Base-by-base conservation (phyloP, 2,797 vertebrate species). In the Rachycentron canadum region DNA sequence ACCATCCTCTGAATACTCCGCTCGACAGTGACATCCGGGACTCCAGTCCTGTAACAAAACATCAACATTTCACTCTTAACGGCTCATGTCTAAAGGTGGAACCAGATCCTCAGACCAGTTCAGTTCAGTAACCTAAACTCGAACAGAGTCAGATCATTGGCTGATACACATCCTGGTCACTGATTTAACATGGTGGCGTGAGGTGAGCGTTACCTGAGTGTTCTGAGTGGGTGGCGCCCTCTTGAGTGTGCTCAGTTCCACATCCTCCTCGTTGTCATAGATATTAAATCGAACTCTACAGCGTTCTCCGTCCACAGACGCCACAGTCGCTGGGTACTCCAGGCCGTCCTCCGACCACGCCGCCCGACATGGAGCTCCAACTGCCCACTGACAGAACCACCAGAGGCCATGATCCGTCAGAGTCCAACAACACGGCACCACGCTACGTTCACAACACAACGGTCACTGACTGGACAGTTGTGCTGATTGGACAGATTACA, bases 1-100 rank as follows among this genome's bases (percentile, higher is more conserved):
- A 2, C 93, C 80, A 13, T 95, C 93, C 34, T 73, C 86, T 0
- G 91, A 89, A 70, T 87, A 94, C 30, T 86, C 77, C 0, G 91
- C 91, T 25, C 90, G 82, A 70, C 93, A 94, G 1, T 6, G 84
- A 38, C 89, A 86, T 1, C 93, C 93, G 1, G 89, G 60, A 36
- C 40, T 82, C 93, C 94, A 94, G 67, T 87, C 78, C 88, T 89
- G 77, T 70, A n/a, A 65, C 52, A 60, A 55, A 14, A 68, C 28
- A 6, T 1, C 1, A 45, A 5, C 0, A 4, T n/a, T n/a, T n/a
- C n/a, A n/a, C n/a, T n/a, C n/a, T n/a, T n/a, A n/a, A n/a, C n/a
- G n/a, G n/a, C n/a, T n/a, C n/a, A n/a, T n/a, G n/a, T n/a, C n/a
- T n/a, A n/a, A n/a, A n/a, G n/a, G n/a, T n/a, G n/a, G n/a, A n/a